Evolutionary conservation across 2,888 invertebrate genomes (phyloP).

Genomic region (Dermolepida albohirtum): DNA sequence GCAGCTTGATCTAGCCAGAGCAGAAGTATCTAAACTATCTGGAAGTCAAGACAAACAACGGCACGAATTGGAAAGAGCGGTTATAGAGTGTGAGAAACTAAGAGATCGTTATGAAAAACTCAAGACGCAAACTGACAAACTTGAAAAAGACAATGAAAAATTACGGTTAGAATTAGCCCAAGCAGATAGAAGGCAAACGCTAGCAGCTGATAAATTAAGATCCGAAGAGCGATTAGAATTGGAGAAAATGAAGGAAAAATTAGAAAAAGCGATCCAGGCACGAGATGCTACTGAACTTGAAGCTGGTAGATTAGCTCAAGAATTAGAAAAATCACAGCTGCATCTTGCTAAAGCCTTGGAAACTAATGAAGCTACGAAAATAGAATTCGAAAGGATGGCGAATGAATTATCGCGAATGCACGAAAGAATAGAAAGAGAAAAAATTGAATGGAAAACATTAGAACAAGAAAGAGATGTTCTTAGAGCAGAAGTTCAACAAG

Average conservation of each 20-base stretch:
- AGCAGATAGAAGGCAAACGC: slow-evolving; percentile 72
- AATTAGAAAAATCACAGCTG: slow-evolving; percentile 87
- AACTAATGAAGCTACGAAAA: slow-evolving; percentile 83
- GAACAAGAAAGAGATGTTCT: slow-evolving; percentile 81
- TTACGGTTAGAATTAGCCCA: slow-evolving; percentile 77
- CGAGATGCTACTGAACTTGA: slow-evolving; percentile 88
- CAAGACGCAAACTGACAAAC: slow-evolving; percentile 76
- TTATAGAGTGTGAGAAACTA: slow-evolving; percentile 90
- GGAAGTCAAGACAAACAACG: slow-evolving; percentile 84
- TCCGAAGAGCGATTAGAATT: slow-evolving; percentile 82
- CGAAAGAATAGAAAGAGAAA: slow-evolving; percentile 81
- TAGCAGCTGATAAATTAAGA: slow-evolving; percentile 73
- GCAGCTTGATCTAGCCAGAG: slow-evolving; percentile 83
- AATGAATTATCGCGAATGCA: slow-evolving; percentile 84
- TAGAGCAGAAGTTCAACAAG: slow-evolving; percentile 76
- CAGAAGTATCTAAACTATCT: slow-evolving; percentile 80
- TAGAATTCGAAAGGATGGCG: slow-evolving; percentile 87
- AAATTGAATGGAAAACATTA: slow-evolving; percentile 75
- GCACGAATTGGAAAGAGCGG: slow-evolving; percentile 83
- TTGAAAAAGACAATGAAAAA: slow-evolving; percentile 83
- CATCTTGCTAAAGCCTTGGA: slow-evolving; percentile 87
- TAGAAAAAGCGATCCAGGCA: slow-evolving; percentile 86
- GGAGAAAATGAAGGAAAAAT: slow-evolving; percentile 85
- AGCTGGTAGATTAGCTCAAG: slow-evolving; percentile 85
- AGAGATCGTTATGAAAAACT: slow-evolving; percentile 87